These are phyloP conservation scores for Drosophila siamana DNA, from an alignment of 2,888 invertebrate species.

Conservation along the genomic window DNA sequence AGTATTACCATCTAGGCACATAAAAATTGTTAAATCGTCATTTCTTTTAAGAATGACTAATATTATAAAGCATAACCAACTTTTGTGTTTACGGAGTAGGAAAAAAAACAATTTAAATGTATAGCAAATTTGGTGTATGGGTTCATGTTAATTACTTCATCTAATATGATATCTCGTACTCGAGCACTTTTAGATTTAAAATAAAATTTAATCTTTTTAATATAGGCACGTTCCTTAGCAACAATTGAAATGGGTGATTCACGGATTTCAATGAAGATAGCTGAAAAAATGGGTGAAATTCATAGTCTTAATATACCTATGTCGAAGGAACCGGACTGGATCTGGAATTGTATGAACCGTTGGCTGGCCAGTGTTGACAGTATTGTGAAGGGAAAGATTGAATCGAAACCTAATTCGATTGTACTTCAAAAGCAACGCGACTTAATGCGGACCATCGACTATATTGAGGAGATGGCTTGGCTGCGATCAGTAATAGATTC, in stretches of 20 bases:
- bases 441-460: conserved; percentile 85
- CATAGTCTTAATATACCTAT: conserved; percentile 97
- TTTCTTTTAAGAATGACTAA: too few relatives aligned
- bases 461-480: conserved; percentile 90
- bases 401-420: conserved; percentile 82
- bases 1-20: too few relatives aligned
- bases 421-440: conserved; percentile 68
- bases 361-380: conserved; percentile 88
- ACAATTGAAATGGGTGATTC: conserved; percentile 93
- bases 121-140: too few relatives aligned
- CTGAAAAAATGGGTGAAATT: conserved; percentile 96
- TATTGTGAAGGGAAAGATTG: conserved; percentile 84
- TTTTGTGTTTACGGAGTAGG: too few relatives aligned
- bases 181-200: too few relatives aligned
- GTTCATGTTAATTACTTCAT: too few relatives aligned
- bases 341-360: conserved; percentile 95
- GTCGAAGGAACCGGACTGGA: conserved; percentile 97
- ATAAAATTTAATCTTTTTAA: conserved; percentile 7
- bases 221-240: conserved; percentile 92
- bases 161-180: background rate
- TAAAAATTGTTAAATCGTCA: too few relatives aligned
- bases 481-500: conserved; percentile 88
- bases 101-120: too few relatives aligned
- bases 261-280: conserved; percentile 93
- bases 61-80: too few relatives aligned